Base-by-base conservation (phyloP, 1,140 invertebrate genomes). In the Brachionus paranguensis region DNA sequence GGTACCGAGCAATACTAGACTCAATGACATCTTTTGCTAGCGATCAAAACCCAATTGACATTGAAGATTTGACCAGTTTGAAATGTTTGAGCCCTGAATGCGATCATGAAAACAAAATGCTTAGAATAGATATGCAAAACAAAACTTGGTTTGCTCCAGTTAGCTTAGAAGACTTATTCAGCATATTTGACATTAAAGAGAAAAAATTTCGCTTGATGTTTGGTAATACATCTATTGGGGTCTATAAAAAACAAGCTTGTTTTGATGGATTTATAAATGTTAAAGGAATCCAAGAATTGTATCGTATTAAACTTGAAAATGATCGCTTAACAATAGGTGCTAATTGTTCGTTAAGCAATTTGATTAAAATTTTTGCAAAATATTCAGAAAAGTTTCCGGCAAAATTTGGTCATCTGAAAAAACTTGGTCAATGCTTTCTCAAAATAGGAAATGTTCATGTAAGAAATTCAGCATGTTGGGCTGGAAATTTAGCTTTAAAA, bases 401-500 rank as follows among this genome's bases (percentile, higher is more conserved):
- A 83, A 27, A 60, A 81, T 37, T 37, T 37, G 33, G 33, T 37
- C 33, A 37, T 37, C 6, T 37, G 33, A 37, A 29, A 29, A 29
- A 29, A 29, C 27, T 29, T 29, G 27, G 27, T 29, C 2, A 29
- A 29, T 29, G 27, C 27, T 29, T 29, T 29, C 27, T 29, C 14
- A 64, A 33, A 53, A 33, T 84, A 2, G 84, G 53, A 29, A 60
- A 65, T 64, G n/a, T 50, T 17, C 55, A 60, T 60, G 20, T 84
- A 14, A 20, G 84, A 47, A 78, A 83, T 72, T n/a, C 12, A 7
- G 84, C 93, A 92, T 7, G 64, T n/a, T 87, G 94, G 85, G 94
- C 93, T 50, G 94, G 94, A 43, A 95, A 95, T 86, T 88, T 95
- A 65, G 92, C 93, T 89, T 91, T 94, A 83, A 95, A 95, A 88